Conservation (phyloP, 2,797 vertebrate genomes). For the Protonibea diacanthus region DNA sequence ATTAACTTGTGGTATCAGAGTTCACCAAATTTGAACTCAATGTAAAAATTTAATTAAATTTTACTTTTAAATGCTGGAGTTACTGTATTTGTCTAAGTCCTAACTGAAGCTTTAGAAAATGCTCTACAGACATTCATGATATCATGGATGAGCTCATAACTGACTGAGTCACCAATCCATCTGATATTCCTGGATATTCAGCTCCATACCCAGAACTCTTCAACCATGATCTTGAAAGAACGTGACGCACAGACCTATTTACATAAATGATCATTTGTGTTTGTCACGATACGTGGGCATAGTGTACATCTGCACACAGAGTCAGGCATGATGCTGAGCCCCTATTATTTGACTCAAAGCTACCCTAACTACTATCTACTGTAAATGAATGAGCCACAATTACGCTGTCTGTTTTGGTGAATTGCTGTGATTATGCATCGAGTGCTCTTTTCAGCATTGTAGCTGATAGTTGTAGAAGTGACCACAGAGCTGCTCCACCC, state of each 20-base stretch:
- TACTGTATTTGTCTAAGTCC: not conserved
- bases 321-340: not conserved
- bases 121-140: constrained; percentile 7
- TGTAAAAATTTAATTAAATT: not conserved
- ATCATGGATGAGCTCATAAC: constrained; percentile 34
- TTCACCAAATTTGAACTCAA: not conserved
- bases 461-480: constrained; percentile 53
- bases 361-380: constrained; percentile 39
- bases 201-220: constrained; percentile 25
- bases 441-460: constrained; percentile 29
- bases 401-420: constrained; percentile 22
- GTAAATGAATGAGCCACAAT: constrained; percentile 36
- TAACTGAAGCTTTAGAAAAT: not conserved
- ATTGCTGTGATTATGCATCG: constrained; percentile 55
- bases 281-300: constrained; percentile 5
- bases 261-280: constrained; percentile 26
- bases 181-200: constrained; percentile 36
- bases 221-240: constrained; percentile 30
- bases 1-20: not conserved
- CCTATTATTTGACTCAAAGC: constrained; percentile 24
- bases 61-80: too few species aligned
- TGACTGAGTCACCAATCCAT: constrained; percentile 27
- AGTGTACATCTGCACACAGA: constrained; percentile 9
- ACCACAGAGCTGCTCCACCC: constrained; percentile 80
- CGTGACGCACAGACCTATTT: constrained; percentile 31